A percentile compares a stretch with the other conserved stretches of the same genome.
phyloP scores from a whole-genome alignment of 1,140 invertebrate species.

The Pemphigus obesinymphae region DNA sequence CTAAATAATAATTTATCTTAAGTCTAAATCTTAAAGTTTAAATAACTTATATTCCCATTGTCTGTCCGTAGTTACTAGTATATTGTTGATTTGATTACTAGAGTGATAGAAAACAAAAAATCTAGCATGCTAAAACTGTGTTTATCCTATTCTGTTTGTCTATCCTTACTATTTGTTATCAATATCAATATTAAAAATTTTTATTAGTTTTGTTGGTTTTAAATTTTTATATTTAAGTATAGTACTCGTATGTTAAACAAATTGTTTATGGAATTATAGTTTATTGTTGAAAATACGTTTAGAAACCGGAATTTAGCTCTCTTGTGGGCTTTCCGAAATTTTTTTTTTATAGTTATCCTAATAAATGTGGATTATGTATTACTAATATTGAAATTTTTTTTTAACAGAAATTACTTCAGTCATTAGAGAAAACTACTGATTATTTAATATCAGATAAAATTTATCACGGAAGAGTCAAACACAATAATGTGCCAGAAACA shows the following conservation, averaged over 20 bases:
- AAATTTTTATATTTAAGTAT: too few relatives aligned
- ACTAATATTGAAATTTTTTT: neutral
- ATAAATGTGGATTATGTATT: neutral
- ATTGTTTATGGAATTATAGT: neutral
- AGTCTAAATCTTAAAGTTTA: too few relatives aligned
- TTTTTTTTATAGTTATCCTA: neutral
- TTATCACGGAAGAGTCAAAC: neutral
- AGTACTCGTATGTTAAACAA: neutral
- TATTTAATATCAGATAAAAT: slow-evolving; percentile 34
- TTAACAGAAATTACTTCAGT: slow-evolving; percentile 10
- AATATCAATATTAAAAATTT: too few relatives aligned
- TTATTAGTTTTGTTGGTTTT: too few relatives aligned
- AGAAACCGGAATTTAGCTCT: neutral
- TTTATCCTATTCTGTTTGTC: too few relatives aligned
- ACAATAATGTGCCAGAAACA: neutral
- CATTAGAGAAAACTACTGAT: slow-evolving; percentile 2
- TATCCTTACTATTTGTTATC: too few relatives aligned
- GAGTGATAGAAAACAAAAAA: too few relatives aligned
- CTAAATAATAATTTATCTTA: too few relatives aligned
- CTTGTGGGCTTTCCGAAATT: neutral
- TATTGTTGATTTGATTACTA: too few relatives aligned
- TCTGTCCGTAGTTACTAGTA: too few relatives aligned
- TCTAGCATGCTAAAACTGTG: too few relatives aligned
- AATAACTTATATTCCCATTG: too few relatives aligned
- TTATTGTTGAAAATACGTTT: neutral